Conservation (phyloP, 2,797 vertebrate genomes). For the Brachyrhaphis roseni region DNA sequence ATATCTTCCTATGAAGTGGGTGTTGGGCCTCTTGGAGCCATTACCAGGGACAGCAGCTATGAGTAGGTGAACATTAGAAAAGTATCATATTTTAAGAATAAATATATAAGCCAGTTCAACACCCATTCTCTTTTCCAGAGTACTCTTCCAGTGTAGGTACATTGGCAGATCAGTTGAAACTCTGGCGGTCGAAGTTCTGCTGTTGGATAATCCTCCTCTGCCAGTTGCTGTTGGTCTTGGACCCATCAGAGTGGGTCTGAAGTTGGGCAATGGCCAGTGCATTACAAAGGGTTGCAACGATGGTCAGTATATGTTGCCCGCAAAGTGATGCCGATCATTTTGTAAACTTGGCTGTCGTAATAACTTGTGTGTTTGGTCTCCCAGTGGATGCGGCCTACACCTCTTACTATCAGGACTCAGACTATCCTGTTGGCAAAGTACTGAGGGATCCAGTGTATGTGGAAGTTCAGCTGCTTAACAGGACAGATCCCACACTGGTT, state of each 20-base stretch:
- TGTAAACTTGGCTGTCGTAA: neutral
- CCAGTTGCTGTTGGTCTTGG: constrained; percentile 46
- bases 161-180: constrained; percentile 29
- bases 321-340: constrained; percentile 9
- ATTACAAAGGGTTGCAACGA: constrained; percentile 68
- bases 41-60: constrained; percentile 77
- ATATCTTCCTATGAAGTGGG: constrained; percentile 57
- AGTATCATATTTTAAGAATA: neutral
- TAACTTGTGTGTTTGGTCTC: constrained; percentile 21
- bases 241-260: constrained; percentile 64
- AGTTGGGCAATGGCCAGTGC: constrained; percentile 73
- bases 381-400: constrained; percentile 65
- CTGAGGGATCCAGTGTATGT: constrained; percentile 71
- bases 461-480: constrained; percentile 64
- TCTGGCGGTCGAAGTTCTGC: constrained; percentile 39
- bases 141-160: constrained; percentile 73
- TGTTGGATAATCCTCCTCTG: neutral
- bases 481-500: constrained; percentile 65
- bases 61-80: constrained; percentile 56
- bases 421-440: constrained; percentile 72
- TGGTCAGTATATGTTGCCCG: constrained; percentile 37
- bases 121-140: constrained; percentile 44
- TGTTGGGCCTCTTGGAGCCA: constrained; percentile 50
- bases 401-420: constrained; percentile 60
- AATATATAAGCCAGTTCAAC: neutral